These are phyloP conservation scores for Xylota sylvarum DNA, from an alignment of 2,888 invertebrate genomes.

Conservation along the genomic window DNA sequence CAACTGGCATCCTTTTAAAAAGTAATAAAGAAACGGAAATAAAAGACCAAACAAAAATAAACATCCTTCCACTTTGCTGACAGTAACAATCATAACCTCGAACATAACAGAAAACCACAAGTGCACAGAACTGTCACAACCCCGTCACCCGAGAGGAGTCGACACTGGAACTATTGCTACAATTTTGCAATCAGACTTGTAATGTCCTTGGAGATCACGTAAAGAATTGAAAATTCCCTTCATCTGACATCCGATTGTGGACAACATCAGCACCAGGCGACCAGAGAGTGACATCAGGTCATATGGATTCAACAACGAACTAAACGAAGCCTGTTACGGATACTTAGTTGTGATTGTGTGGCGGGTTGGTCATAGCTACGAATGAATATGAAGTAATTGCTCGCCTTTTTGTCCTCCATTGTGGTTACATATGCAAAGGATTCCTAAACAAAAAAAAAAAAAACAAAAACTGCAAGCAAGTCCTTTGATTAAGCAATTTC, in stretches of 20 bases:
- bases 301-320: slow-evolving; percentile 58
- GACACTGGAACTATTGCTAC: slow-evolving; percentile 59
- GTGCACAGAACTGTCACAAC: slow-evolving; percentile 65
- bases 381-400: slow-evolving; percentile 76
- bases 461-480: background rate
- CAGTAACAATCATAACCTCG: slow-evolving; percentile 73
- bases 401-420: slow-evolving; percentile 54
- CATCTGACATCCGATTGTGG: slow-evolving; percentile 69
- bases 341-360: slow-evolving; percentile 70
- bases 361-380: slow-evolving; percentile 51
- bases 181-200: slow-evolving; percentile 78
- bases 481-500: slow-evolving; percentile 73
- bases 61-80: slow-evolving; percentile 58
- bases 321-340: slow-evolving; percentile 74
- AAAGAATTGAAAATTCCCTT: slow-evolving; percentile 79
- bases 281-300: slow-evolving; percentile 70
- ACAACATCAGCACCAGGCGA: slow-evolving; percentile 59
- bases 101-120: slow-evolving; percentile 55
- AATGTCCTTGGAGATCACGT: slow-evolving; percentile 79
- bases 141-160: slow-evolving; percentile 16
- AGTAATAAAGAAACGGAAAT: slow-evolving; percentile 58
- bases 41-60: slow-evolving; percentile 3
- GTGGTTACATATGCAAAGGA: slow-evolving; percentile 67
- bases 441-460: slow-evolving; percentile 22
- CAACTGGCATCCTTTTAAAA: slow-evolving; percentile 45